Conservation (phyloP, 2,113 vertebrate species). For the Setophaga coronata region DNA sequence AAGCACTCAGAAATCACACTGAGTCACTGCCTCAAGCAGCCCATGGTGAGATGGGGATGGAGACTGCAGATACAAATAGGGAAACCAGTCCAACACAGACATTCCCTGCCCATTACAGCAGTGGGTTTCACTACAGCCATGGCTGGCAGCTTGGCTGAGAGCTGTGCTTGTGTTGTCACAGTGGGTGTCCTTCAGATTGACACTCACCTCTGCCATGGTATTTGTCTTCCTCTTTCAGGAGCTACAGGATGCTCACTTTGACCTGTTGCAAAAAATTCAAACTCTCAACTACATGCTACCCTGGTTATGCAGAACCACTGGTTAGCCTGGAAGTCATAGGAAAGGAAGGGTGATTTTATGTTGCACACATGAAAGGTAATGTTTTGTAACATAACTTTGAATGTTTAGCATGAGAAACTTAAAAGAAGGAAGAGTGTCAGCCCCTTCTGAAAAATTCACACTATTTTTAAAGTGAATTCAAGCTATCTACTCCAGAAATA, state of each 20-base stretch:
- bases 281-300: background rate
- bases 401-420: background rate
- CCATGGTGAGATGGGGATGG: background rate
- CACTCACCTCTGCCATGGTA: fast-evolving
- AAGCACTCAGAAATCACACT: background rate
- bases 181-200: background rate
- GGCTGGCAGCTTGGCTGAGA: background rate
- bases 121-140: fast-evolving
- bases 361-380: background rate
- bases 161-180: background rate
- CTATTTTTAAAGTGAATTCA: background rate
- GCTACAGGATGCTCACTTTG: background rate
- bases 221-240: background rate
- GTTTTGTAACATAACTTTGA: background rate
- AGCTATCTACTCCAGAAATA: background rate
- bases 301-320: background rate
- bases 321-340: background rate
- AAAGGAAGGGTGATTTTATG: background rate
- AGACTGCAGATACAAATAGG: background rate
- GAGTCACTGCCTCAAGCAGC: background rate
- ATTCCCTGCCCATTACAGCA: background rate
- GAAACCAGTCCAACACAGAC: background rate
- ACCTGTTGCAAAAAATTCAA: background rate
- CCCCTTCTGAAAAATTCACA: background rate
- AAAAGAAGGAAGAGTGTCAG: background rate